Conservation (phyloP, 1,140 invertebrate species). For the Papilio polyxenes region DNA sequence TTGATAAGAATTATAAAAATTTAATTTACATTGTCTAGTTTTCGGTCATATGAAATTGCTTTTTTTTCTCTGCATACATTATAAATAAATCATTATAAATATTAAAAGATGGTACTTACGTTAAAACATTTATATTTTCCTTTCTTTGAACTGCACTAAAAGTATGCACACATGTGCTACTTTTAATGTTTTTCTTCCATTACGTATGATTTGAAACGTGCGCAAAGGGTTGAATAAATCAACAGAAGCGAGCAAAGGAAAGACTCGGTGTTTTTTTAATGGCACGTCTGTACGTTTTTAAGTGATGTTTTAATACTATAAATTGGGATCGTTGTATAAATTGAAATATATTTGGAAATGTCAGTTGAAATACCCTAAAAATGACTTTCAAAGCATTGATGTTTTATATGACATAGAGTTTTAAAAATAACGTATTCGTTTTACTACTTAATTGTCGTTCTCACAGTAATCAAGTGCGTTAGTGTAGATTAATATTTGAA, state of each 20-base stretch:
- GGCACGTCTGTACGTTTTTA: background rate
- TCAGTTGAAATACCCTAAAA: too few relatives aligned
- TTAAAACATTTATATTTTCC: constrained; percentile 31
- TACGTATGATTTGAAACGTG: constrained; percentile 21
- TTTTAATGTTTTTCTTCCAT: constrained; percentile 24
- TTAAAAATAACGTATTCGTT: too few relatives aligned
- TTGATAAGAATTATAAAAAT: too few relatives aligned
- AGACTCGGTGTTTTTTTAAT: constrained; percentile 15
- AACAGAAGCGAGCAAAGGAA: constrained; percentile 38
- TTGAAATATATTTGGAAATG: background rate
- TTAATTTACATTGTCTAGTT: too few relatives aligned
- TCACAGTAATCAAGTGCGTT: too few relatives aligned
- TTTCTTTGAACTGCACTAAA: constrained; percentile 17
- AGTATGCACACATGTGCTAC: constrained; percentile 5
- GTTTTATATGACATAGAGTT: too few relatives aligned
- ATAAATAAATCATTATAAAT: background rate
- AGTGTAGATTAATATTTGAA: too few relatives aligned
- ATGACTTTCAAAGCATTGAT: too few relatives aligned
- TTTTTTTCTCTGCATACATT: background rate
- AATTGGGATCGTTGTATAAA: background rate
- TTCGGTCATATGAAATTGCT: too few relatives aligned
- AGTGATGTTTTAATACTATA: constrained; percentile 12
- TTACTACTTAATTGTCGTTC: too few relatives aligned
- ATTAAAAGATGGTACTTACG: background rate
- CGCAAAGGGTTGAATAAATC: constrained; percentile 25